Percentiles rank a stretch among this genome's conserved stretches.
phyloP scores from a whole-genome alignment of 2,888 invertebrate species.

The Eupithecia abbreviata region DNA sequence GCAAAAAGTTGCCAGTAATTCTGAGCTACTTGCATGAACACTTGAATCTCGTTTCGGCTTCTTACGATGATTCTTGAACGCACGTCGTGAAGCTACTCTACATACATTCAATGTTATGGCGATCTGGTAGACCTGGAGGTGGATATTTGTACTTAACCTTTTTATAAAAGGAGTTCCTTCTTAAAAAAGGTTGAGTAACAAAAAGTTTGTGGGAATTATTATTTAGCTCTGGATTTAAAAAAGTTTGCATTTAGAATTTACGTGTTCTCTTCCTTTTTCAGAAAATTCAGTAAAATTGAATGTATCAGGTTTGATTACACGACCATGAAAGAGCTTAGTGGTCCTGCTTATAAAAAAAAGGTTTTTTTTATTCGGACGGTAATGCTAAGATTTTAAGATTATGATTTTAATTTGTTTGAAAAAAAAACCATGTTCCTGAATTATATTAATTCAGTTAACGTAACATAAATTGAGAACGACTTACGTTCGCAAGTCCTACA shows the following conservation, averaged over 20 bases:
- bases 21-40: neutral
- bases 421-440: neutral
- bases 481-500: neutral
- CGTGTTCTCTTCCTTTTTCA: neutral
- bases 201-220: neutral
- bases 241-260: neutral
- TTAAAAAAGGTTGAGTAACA: neutral
- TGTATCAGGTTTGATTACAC: neutral
- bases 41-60: neutral
- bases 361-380: too few relatives aligned
- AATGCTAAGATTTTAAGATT: too few relatives aligned
- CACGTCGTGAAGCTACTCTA: neutral
- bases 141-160: neutral
- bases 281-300: neutral
- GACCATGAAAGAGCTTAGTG: neutral
- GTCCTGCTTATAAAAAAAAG: too few relatives aligned
- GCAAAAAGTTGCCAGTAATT: neutral
- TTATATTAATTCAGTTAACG: neutral
- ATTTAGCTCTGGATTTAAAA: neutral
- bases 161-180: neutral
- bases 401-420: neutral
- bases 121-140: neutral
- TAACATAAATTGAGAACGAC: neutral
- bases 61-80: neutral
- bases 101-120: neutral